Evolutionary conservation across 2,888 invertebrate genomes (phyloP).

Genomic region (Eupithecia pulchellata): DNA sequence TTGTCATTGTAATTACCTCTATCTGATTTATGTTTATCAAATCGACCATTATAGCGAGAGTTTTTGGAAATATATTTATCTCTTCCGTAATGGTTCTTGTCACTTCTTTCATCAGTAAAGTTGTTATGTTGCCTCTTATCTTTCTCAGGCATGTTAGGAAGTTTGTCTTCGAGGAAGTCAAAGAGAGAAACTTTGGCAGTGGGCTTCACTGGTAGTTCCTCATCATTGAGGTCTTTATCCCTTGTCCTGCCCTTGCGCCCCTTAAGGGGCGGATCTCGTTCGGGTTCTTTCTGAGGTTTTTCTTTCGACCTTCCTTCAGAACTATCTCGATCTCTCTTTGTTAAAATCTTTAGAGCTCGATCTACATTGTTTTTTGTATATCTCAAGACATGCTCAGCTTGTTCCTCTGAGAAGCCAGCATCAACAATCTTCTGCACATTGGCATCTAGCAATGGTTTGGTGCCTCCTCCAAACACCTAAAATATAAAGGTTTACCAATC

Average conservation of each 20-base stretch:
- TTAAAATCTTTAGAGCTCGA: slow-evolving; percentile 88
- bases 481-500: slow-evolving; percentile 31
- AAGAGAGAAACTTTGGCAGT: slow-evolving; percentile 92
- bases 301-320: slow-evolving; percentile 78
- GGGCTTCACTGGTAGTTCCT: slow-evolving; percentile 88
- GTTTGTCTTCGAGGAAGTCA: slow-evolving; percentile 92
- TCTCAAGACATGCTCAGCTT: slow-evolving; percentile 90
- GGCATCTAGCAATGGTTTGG: slow-evolving; percentile 88
- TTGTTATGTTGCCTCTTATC: slow-evolving; percentile 64
- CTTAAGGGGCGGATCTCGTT: slow-evolving; percentile 75
- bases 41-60: slow-evolving; percentile 65
- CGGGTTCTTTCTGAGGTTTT: slow-evolving; percentile 65
- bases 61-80: slow-evolving; percentile 71
- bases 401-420: slow-evolving; percentile 91
- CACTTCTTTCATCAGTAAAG: slow-evolving; percentile 66
- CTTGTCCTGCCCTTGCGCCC: slow-evolving; percentile 70
- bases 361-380: slow-evolving; percentile 90
- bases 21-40: slow-evolving; percentile 67
- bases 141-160: slow-evolving; percentile 85
- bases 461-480: slow-evolving; percentile 87
- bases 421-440: slow-evolving; percentile 92
- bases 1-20: slow-evolving; percentile 73
- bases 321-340: slow-evolving; percentile 84
- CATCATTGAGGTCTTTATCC: slow-evolving; percentile 78
- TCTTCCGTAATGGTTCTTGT: slow-evolving; percentile 64